These are phyloP conservation scores for Cyclopterus lumpus DNA, from an alignment of 2,797 vertebrate species.

Conservation along the genomic window DNA sequence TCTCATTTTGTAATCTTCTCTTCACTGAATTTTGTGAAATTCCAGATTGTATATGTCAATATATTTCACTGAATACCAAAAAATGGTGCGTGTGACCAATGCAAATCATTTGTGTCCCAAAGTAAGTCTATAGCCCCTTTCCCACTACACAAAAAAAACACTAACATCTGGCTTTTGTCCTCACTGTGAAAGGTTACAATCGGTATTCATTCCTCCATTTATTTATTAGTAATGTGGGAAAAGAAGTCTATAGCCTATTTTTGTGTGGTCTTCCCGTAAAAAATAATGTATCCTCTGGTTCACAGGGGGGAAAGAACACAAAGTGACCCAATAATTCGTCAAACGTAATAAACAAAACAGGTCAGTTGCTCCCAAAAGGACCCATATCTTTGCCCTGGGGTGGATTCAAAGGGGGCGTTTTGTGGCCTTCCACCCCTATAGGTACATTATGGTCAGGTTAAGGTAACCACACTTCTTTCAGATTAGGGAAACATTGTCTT, in stretches of 20 bases:
- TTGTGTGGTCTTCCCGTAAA: too few species aligned
- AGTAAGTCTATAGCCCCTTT: too few species aligned
- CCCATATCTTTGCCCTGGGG: neutral
- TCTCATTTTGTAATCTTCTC: too few species aligned
- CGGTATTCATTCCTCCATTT: neutral
- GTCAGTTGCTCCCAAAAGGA: neutral
- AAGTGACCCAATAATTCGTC: neutral
- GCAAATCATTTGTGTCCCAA: too few species aligned
- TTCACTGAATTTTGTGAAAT: too few species aligned
- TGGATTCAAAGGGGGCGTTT: neutral
- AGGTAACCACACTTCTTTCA: neutral
- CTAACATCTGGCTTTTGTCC: too few species aligned
- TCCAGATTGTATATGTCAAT: too few species aligned
- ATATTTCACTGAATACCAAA: too few species aligned
- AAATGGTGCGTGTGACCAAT: too few species aligned
- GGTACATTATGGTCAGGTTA: neutral
- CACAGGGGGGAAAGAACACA: neutral
- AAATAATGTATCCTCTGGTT: neutral
- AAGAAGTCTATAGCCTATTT: neutral
- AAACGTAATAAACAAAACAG: neutral
- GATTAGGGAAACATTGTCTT: neutral
- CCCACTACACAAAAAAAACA: too few species aligned
- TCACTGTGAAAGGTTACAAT: too few species aligned
- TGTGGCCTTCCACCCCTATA: neutral
- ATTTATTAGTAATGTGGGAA: neutral